Base-by-base conservation (phyloP, 2,113 vertebrate genomes). In the Dipodomys merriami region DNA sequence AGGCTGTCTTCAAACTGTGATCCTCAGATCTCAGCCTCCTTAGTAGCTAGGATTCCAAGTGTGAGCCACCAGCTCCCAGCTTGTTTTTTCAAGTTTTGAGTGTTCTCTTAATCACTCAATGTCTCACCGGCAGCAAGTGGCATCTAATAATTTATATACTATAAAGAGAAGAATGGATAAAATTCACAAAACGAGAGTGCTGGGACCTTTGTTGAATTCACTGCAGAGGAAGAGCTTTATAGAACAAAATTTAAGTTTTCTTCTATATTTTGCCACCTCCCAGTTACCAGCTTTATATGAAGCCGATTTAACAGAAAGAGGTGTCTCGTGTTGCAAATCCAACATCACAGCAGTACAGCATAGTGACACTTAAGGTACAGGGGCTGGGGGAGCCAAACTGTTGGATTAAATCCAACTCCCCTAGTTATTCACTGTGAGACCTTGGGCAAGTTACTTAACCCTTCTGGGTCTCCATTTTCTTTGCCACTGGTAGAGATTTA, bases 71-170 rank as follows among this genome's bases (percentile, higher is more conserved):
- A 57, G 53, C 15, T 1, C 15, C 53, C 15, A 16, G 15, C 53
- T 57, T 57, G 53, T 82, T 90, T 86, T 91, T 91, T 88, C 88
- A 67, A 72, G 7, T 91, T 94, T 89, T 67, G 16, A 80, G 67
- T 33, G 62, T 83, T 82, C 49, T 90, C 16, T 94, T 44, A 93
- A 83, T 77, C 85, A 74, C 39, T 78, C 10, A 20, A 10, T 39
- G 44, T 78, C 57, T 88, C 83, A 74, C 60, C 65, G 88, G 60
- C 69, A 71, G 9, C 69, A 90, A 95, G 68, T 29, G 68, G 15
- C 23, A 85, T 71, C 77, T 77, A 76, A 46, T 86, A 76, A 46
- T 33, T 62, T 85, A 73, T 68, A 77, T 30, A 22, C 39, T 74
- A 90, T 10, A 83, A 60, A 94, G 35, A 72, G 13, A 62, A 85